Evolutionary conservation across 2,113 vertebrate species (phyloP).

Genomic region (Macquaria australasica): DNA sequence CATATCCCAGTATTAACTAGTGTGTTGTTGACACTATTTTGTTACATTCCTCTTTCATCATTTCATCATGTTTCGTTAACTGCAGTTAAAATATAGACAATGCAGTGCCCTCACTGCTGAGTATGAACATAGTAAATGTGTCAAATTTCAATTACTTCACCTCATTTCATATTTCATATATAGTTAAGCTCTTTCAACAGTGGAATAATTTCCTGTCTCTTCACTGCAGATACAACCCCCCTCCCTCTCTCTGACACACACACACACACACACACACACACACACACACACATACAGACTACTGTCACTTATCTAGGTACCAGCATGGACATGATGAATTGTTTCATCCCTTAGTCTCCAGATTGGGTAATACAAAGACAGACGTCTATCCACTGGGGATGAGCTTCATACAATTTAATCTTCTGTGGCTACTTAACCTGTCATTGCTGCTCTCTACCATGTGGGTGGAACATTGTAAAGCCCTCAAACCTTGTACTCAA

Average conservation of each 20-base stretch:
- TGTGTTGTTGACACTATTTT: not conserved
- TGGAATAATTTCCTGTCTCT: not conserved
- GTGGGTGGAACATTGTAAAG: slow-evolving; percentile 51
- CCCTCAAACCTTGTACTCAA: slow-evolving; percentile 39
- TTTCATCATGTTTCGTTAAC: not conserved
- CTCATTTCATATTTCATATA: slow-evolving; percentile 21
- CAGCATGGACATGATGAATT: slow-evolving; percentile 52
- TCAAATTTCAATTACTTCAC: not conserved
- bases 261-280: too few relatives aligned
- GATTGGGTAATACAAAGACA: slow-evolving; percentile 56
- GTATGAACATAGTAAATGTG: not conserved
- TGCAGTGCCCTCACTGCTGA: not conserved
- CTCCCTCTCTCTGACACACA: not conserved
- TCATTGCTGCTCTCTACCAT: slow-evolving; percentile 49
- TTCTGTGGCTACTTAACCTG: slow-evolving; percentile 69
- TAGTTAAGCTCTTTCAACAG: slow-evolving; percentile 14
- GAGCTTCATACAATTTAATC: slow-evolving; percentile 65
- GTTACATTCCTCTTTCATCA: not conserved
- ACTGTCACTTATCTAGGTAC: slow-evolving; percentile 36
- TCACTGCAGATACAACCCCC: not conserved
- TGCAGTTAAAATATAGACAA: not conserved
- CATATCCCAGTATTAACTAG: not conserved
- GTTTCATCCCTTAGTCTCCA: slow-evolving; percentile 47
- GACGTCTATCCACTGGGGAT: slow-evolving; percentile 54
- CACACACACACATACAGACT: not conserved